Percentiles rank a stretch among this genome's conserved stretches.
These are phyloP conservation scores for Oostethus manadensis DNA, from an alignment of 2,113 vertebrate genomes.

Conservation along the genomic window DNA sequence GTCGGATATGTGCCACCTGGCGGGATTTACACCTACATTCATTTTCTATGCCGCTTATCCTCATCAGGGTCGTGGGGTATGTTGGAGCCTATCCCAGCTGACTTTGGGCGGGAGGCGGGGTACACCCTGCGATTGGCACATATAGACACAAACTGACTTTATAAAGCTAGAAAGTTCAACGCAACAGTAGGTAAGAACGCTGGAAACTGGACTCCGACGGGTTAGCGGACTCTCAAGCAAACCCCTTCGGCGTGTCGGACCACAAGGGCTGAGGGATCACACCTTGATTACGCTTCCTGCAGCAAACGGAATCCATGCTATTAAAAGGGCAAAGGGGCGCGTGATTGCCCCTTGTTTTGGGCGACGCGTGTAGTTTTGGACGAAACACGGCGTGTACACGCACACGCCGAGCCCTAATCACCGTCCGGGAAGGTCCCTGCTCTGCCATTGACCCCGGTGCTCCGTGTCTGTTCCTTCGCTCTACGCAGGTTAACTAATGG, in stretches of 20 bases:
- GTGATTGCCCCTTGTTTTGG: not conserved
- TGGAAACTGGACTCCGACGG: not conserved
- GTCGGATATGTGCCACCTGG: too few relatives aligned
- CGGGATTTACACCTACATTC: too few relatives aligned
- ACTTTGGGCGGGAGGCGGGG: too few relatives aligned
- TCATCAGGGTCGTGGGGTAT: too few relatives aligned
- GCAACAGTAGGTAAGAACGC: too few relatives aligned
- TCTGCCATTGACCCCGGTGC: conserved; percentile 28
- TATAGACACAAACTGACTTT: too few relatives aligned
- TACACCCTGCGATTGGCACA: too few relatives aligned
- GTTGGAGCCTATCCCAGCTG: too few relatives aligned
- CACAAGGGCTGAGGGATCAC: conserved; percentile 17
- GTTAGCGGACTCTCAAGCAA: not conserved
- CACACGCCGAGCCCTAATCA: not conserved
- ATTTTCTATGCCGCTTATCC: too few relatives aligned
- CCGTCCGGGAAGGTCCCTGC: not conserved
- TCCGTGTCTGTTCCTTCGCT: conserved; percentile 29
- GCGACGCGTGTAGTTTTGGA: not conserved
- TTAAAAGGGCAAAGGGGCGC: not conserved
- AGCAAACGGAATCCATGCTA: conserved; percentile 17
- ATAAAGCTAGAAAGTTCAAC: too few relatives aligned
- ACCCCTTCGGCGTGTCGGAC: conserved; percentile 8
- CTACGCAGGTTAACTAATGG: conserved; percentile 46
- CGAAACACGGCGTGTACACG: conserved; percentile 5
- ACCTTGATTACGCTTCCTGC: conserved; percentile 22